phyloP scores from a whole-genome alignment of 2,888 invertebrate genomes.

The Schrankia costaestrigalis region DNA sequence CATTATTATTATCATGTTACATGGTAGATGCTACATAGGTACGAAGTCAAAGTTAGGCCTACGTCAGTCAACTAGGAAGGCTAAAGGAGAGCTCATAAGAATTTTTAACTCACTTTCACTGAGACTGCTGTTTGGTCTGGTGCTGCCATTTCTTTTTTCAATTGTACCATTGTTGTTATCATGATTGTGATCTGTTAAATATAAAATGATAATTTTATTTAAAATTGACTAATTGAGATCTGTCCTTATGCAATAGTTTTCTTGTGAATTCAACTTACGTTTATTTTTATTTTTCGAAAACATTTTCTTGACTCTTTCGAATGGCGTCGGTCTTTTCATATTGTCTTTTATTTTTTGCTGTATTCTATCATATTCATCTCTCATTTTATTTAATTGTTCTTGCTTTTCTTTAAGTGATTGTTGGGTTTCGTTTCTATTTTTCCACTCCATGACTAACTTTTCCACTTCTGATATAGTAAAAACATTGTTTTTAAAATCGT shows the following conservation, averaged over 20 bases:
- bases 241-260: no score
- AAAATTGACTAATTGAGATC: no score
- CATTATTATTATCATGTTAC: background rate
- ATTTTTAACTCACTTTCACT: slow-evolving; percentile 68
- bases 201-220: no score
- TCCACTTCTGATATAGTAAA: slow-evolving; percentile 92
- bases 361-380: slow-evolving; percentile 90
- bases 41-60: no score
- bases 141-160: slow-evolving; percentile 70
- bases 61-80: no score
- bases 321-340: slow-evolving; percentile 88
- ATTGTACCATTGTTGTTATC: slow-evolving; percentile 61
- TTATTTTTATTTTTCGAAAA: slow-evolving; percentile 84
- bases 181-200: slow-evolving; percentile 51
- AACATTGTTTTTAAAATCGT: slow-evolving; percentile 93
- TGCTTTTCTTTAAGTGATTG: slow-evolving; percentile 92
- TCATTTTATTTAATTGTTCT: slow-evolving; percentile 89
- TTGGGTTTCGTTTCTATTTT: slow-evolving; percentile 91
- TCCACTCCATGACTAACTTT: slow-evolving; percentile 92
- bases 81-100: no score
- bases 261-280: slow-evolving; percentile 51
- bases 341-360: slow-evolving; percentile 88
- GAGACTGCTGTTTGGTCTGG: slow-evolving; percentile 71
- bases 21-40: no score
- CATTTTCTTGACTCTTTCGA: slow-evolving; percentile 88